Base-by-base conservation (phyloP, 2,113 vertebrate species). In the Sminthopsis crassicaudata region DNA sequence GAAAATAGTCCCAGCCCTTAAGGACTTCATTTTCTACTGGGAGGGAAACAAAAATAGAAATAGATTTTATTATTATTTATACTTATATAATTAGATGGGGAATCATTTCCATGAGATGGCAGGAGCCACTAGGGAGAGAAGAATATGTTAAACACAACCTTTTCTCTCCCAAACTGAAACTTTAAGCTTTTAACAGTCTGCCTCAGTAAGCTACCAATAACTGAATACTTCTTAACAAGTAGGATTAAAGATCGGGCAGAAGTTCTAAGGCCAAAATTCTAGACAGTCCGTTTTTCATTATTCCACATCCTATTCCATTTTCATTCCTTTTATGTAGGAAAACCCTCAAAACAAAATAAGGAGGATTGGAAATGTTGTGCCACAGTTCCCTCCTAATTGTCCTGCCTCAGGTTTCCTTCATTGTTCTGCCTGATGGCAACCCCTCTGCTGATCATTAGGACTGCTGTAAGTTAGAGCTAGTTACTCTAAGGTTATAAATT, bases 321-420 rank as follows among this genome's bases (percentile, higher is more conserved):
- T 94, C 46, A 52, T 93, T 60, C 90, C 50, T n/a, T 46, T 94
- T 27, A 25, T 94, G 91, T 98, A 99, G 99, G 99, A 99, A 91
- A 99, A 99, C 89, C 99, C 99, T 10, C 99, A 99, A 98, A 97
- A 96, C 55, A 99, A 99, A 97, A 99, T n/a, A 98, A 96, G 99
- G 99, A 93, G 99, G 99, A 95, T 98, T 98, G 0, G 99, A 99
- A 48, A 48, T 48, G 48, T 48, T 48, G 48, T 48, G 48, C 48
- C 48, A 48, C 48, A 48, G 48, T 48, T 48, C 48, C 48, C 48
- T 48, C 5, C 6, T 48, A 48, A 48, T 48, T 48, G 48, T 48
- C 48, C 5, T 48, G 48, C 48, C 8, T 48, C 48, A 48, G 48
- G 0, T 48, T 48, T 7, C 48, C 48, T 48, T 48, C 6, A 48